Evolutionary conservation across 2,888 invertebrate species (phyloP), one percentile per base, ranked within the genome.

Genomic region (Eupithecia pulchellata): DNA sequence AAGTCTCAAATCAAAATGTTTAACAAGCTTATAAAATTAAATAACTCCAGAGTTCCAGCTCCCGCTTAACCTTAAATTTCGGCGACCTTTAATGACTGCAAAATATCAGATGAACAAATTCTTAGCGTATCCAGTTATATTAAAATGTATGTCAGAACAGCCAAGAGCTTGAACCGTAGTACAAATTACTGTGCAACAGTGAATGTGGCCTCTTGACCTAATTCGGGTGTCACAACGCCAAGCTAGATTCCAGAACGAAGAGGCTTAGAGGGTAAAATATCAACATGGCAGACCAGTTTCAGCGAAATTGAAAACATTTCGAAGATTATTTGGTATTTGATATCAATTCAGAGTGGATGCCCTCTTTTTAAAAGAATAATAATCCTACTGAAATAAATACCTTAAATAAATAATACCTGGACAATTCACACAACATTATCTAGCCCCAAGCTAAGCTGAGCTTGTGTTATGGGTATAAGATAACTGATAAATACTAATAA

Each of bases 131-230:
- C 34, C 55, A 64, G 66, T 69, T 65, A 75, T 67, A 66, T 74
- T 66, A 66, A 52, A 71, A 71, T 62, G 47, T 71, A 67, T 71
- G 72, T 73, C 73, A 68, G 68, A 63, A 72, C 57, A 73, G 73
- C 69, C 71, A 73, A 78, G 71, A 75, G 78, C 69, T 78, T 77
- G 77, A 25, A 11, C 34, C 34, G 20, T 76, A 77, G 79, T 80
- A 86, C 86, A 87, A 86, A 87, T 89, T 85, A 86, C 85, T 78
- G 75, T 81, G 82, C 82, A 83, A 79, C 78, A 79, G 77, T 79
- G 81, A 81, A 86, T 86, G 84, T 81, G 79, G 76, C 76, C 86
- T 83, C 86, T 88, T 90, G 90, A 90, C 91, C 90, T 78, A 84
- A 84, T 89, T 90, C 82, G 78, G 81, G 79, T 86, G 86, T 84